phyloP scores from a whole-genome alignment of 2,888 invertebrate genomes.

The Drosophila nr. medialis region DNA sequence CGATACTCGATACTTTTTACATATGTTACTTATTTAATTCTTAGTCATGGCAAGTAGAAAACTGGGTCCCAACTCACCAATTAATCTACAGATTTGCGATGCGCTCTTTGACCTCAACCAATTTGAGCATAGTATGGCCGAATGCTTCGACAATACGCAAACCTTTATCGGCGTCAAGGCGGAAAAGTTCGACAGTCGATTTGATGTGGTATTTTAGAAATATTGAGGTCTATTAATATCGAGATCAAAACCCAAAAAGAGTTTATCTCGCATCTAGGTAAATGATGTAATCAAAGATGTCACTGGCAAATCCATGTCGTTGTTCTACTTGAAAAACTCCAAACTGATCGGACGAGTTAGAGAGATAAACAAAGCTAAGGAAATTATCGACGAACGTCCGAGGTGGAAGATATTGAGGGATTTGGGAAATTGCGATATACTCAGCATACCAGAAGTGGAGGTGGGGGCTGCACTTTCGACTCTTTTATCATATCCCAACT shows the following conservation, averaged over 20 bases:
- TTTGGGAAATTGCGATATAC: constrained; percentile 76
- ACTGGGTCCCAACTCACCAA: constrained; percentile 50
- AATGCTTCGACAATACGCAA: constrained; percentile 38
- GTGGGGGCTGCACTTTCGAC: constrained; percentile 27
- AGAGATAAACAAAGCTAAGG: constrained; percentile 57
- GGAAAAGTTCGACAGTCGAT: neutral
- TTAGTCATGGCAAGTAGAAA: constrained; percentile 10
- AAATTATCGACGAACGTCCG: constrained; percentile 67
- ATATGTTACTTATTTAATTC: neutral
- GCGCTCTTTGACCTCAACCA: constrained; percentile 80
- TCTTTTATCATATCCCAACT: no score
- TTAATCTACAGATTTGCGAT: constrained; percentile 82
- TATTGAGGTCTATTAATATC: no score
- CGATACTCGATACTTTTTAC: neutral
- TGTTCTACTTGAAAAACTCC: constrained; percentile 75
- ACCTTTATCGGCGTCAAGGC: constrained; percentile 2
- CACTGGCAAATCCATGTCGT: constrained; percentile 74
- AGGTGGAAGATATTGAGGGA: constrained; percentile 81
- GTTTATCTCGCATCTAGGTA: constrained; percentile 51
- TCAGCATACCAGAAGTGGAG: constrained; percentile 76
- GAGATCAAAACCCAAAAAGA: no score
- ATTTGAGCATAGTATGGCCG: constrained; percentile 72
- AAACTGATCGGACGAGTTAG: constrained; percentile 68
- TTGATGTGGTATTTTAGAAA: constrained; percentile 67
- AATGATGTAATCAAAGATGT: constrained; percentile 80